A percentile compares a stretch with the other conserved stretches of the same genome.
These are phyloP conservation scores for Agriopis aurantiaria DNA, from an alignment of 2,888 invertebrate species.

Conservation along the genomic window DNA sequence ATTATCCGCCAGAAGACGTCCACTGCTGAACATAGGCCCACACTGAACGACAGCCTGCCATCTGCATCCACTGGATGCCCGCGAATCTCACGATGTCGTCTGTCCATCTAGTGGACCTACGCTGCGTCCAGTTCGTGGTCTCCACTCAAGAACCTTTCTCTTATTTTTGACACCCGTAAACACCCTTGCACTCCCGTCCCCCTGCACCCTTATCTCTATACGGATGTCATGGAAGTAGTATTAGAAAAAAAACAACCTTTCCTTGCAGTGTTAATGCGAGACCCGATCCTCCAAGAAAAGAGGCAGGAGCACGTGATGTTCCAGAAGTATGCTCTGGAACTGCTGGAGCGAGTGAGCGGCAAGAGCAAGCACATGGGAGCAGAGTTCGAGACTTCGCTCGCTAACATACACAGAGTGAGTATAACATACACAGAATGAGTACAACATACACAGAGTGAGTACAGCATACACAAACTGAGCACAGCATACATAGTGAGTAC, in stretches of 20 bases:
- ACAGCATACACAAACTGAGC: background rate
- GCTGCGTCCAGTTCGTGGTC: too few relatives aligned
- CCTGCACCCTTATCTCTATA: too few relatives aligned
- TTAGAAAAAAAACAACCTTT: background rate
- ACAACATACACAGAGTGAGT: slow-evolving; percentile 1
- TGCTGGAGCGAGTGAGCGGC: slow-evolving; percentile 96
- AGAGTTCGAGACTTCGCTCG: slow-evolving; percentile 94
- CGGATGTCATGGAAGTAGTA: too few relatives aligned
- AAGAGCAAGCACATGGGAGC: slow-evolving; percentile 93
- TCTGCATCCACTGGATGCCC: too few relatives aligned
- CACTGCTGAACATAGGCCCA: too few relatives aligned
- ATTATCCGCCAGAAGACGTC: too few relatives aligned
- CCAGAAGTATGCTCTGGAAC: slow-evolving; percentile 96
- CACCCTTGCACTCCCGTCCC: too few relatives aligned
- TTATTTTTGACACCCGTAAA: too few relatives aligned
- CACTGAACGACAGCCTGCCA: too few relatives aligned
- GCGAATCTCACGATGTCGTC: too few relatives aligned
- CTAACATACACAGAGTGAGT: slow-evolving; percentile 94
- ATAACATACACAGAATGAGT: slow-evolving; percentile 3
- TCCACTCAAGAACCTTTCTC: too few relatives aligned
- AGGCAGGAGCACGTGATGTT: slow-evolving; percentile 97
- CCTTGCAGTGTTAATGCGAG: slow-evolving; percentile 93
- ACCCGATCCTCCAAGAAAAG: slow-evolving; percentile 98
- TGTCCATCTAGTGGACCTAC: too few relatives aligned
- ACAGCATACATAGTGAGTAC: background rate